Conservation (phyloP, 2,113 vertebrate genomes). For the Eurystomus gularis region DNA sequence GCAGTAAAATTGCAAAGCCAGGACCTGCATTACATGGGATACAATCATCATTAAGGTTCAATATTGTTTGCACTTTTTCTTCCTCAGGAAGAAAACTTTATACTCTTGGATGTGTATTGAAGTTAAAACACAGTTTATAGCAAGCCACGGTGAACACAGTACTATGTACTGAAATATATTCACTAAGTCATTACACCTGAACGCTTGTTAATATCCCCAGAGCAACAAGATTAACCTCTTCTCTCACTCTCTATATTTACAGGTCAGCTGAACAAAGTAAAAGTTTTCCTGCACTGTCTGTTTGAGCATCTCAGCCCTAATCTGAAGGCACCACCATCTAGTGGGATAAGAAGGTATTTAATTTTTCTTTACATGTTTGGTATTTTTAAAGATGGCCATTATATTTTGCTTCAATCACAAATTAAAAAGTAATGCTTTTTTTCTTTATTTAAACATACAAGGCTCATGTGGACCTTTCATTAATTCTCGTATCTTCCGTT, state of each 20-base stretch:
- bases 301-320: conserved; percentile 5
- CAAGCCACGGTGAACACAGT: neutral
- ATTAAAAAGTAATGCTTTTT: neutral
- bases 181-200: neutral
- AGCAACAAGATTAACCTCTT: neutral
- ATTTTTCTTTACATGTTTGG: neutral
- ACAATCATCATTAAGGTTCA: neutral
- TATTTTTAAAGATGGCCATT: neutral
- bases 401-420: neutral
- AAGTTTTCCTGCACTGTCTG: conserved; percentile 18
- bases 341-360: conserved; percentile 66
- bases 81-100: neutral
- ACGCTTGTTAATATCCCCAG: neutral
- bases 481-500: neutral
- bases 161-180: neutral
- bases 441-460: neutral
- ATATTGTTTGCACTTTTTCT: neutral
- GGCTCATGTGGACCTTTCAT: neutral
- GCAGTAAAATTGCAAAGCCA: neutral
- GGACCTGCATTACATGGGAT: neutral
- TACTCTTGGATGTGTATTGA: neutral
- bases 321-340: conserved; percentile 69
- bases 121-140: neutral
- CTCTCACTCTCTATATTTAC: neutral
- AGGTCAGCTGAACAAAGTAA: conserved; percentile 7